These are phyloP conservation scores for Malurus alboscapulatus DNA, from an alignment of 2,113 vertebrate species.

Conservation along the genomic window DNA sequence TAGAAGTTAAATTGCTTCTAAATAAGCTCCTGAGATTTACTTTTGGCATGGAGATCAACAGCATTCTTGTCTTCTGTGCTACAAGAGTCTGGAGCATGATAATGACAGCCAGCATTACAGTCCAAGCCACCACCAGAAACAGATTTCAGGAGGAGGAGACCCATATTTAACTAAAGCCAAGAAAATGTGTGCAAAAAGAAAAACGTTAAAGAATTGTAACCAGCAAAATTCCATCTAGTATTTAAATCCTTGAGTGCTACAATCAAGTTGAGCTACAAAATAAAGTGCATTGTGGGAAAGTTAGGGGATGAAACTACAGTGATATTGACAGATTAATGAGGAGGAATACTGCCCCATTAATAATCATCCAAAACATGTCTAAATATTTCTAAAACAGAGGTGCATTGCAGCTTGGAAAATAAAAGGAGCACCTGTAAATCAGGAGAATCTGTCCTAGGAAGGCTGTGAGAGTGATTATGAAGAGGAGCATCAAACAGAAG, in stretches of 20 bases:
- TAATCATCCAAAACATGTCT: neutral
- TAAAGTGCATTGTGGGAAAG: neutral
- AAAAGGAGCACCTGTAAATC: neutral
- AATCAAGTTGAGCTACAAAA: neutral
- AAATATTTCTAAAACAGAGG: neutral
- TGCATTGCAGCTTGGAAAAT: neutral
- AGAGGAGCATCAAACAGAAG: neutral
- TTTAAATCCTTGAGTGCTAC: neutral
- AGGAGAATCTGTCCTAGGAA: neutral
- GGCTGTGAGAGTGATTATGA: neutral
- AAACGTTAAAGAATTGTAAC: neutral
- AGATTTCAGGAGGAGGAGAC: neutral
- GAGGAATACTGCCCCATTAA: neutral
- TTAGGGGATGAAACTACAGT: neutral
- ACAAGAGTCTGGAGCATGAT: neutral
- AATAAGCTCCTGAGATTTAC: slow-evolving; percentile 27
- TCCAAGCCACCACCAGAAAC: neutral
- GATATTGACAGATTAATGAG: neutral
- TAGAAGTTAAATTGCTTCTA: slow-evolving; percentile 14
- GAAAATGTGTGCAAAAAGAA: neutral
- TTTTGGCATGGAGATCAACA: slow-evolving; percentile 9
- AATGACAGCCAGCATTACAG: neutral
- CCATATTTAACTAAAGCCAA: neutral
- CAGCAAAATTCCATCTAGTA: neutral
- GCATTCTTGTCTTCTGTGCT: neutral